Conservation (phyloP, 2,113 vertebrate genomes). For the Brachyhypopomus occidentalis region DNA sequence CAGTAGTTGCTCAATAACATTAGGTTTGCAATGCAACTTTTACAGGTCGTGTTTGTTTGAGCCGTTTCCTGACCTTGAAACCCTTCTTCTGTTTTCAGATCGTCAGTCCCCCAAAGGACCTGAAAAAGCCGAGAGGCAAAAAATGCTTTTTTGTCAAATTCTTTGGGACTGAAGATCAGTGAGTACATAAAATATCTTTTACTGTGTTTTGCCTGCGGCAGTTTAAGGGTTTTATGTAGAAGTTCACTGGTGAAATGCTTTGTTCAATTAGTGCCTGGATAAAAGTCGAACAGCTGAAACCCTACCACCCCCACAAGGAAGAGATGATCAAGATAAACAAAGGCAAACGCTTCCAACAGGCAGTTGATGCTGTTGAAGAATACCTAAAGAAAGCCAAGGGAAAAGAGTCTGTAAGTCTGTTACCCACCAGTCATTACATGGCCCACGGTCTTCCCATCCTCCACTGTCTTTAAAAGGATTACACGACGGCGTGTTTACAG, state of each 20-base stretch:
- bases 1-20: neutral
- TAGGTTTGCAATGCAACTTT: neutral
- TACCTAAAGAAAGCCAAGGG: slow-evolving; percentile 94
- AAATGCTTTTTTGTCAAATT: slow-evolving; percentile 99
- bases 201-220: neutral
- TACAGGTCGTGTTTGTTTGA: neutral
- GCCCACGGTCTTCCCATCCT: no score
- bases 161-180: slow-evolving; percentile 99
- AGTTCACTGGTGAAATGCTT: neutral
- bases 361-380: slow-evolving; percentile 96
- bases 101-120: slow-evolving; percentile 96
- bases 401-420: slow-evolving; percentile 86
- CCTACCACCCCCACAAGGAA: slow-evolving; percentile 95
- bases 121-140: slow-evolving; percentile 97
- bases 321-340: slow-evolving; percentile 99
- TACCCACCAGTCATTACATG: neutral
- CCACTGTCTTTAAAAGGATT: no score
- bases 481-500: slow-evolving; percentile 65
- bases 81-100: slow-evolving; percentile 73
- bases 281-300: slow-evolving; percentile 98
- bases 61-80: neutral
- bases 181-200: slow-evolving; percentile 67
- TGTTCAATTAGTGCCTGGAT: slow-evolving; percentile 89
- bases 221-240: neutral
- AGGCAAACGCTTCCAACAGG: slow-evolving; percentile 97